Evolutionary conservation across 2,113 vertebrate species (phyloP).

Genomic region (Megaleporinus macrocephalus): DNA sequence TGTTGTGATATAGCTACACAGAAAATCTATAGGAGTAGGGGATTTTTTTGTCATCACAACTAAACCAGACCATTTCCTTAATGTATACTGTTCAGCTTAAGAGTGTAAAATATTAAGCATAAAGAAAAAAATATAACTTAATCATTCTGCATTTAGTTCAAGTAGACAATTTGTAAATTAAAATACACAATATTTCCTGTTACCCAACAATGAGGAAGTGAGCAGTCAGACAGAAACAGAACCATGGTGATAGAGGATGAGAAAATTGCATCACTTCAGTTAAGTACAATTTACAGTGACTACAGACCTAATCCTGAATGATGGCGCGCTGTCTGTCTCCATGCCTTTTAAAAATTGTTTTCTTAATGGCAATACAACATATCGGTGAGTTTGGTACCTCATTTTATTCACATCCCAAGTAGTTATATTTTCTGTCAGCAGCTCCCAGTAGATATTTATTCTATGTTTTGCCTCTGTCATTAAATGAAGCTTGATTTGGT

Average conservation of each 20-base stretch:
- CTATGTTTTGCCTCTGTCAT: not conserved
- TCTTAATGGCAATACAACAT: constrained; percentile 13
- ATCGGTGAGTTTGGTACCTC: constrained; percentile 9
- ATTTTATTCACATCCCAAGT: not conserved
- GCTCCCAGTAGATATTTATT: not conserved
- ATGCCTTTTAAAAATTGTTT: not conserved
- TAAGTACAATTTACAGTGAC: not conserved
- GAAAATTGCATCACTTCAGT: not conserved
- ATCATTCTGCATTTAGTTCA: too few species aligned
- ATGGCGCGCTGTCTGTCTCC: not conserved
- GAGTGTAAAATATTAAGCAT: too few species aligned
- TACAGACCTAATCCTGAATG: not conserved
- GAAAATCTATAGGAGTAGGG: too few species aligned
- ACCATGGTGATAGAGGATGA: not conserved
- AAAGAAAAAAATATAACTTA: too few species aligned
- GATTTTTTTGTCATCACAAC: too few species aligned
- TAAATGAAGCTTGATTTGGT: not conserved
- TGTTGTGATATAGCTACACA: too few species aligned
- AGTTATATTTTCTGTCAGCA: not conserved
- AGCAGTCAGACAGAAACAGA: not conserved
- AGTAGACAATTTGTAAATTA: too few species aligned
- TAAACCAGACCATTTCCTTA: too few species aligned
- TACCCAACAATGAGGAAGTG: constrained; percentile 9
- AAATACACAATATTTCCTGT: constrained; percentile 31
- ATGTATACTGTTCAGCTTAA: too few species aligned